A percentile compares a stretch with the other conserved stretches of the same genome.
Conservation (phyloP, 2,797 vertebrate species). For the Sebastolobus altivelis region DNA sequence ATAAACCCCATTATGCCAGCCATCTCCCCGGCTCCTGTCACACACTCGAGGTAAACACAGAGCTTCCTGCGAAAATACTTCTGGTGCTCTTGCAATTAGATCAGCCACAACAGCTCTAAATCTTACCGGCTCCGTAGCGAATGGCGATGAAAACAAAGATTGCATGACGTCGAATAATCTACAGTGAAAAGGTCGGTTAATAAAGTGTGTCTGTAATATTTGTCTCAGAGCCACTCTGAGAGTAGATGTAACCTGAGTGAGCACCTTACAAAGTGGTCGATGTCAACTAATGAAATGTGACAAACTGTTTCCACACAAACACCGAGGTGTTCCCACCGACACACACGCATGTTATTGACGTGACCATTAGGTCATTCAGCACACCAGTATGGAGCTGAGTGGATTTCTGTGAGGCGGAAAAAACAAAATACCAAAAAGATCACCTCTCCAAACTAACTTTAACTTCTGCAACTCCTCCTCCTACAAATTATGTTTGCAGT, state of each 20-base stretch:
- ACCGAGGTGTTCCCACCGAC: conserved; percentile 70
- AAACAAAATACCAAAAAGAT: conserved; percentile 43
- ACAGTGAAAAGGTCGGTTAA: conserved; percentile 68
- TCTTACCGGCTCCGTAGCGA: conserved; percentile 81
- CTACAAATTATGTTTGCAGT: not conserved
- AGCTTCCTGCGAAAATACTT: conserved; percentile 92
- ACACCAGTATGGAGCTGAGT: conserved; percentile 30
- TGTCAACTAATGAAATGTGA: conserved; percentile 82
- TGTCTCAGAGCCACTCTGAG: conserved; percentile 58
- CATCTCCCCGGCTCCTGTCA: conserved; percentile 93
- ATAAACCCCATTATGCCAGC: conserved; percentile 96
- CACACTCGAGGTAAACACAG: conserved; percentile 94
- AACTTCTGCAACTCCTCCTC: not conserved
- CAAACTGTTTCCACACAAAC: conserved; percentile 85
- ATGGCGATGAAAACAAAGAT: conserved; percentile 84
- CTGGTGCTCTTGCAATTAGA: conserved; percentile 89
- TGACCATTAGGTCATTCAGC: conserved; percentile 67
- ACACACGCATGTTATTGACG: conserved; percentile 64
- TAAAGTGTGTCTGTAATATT: conserved; percentile 67
- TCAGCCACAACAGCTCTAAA: conserved; percentile 86
- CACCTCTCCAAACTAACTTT: not conserved
- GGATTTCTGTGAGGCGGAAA: conserved; percentile 22
- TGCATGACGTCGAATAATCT: conserved; percentile 43
- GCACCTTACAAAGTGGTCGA: conserved; percentile 60
- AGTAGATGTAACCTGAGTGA: conserved; percentile 60